Evolutionary conservation across 2,113 vertebrate species (phyloP).

Genomic region (Gnathonemus echidnorhynchus): DNA sequence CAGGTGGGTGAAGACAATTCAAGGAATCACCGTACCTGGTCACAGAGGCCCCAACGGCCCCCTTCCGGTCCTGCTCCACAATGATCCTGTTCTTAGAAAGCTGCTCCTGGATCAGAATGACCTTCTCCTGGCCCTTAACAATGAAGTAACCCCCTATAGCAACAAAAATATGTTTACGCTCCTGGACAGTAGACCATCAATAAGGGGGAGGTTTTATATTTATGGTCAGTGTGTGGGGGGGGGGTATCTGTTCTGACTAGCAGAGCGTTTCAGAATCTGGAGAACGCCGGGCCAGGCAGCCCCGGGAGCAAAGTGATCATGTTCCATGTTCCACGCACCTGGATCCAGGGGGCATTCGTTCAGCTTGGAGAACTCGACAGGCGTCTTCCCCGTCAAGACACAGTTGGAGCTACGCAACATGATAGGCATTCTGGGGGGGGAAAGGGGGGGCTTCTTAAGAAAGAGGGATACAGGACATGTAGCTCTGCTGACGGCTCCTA

Average conservation of each 20-base stretch:
- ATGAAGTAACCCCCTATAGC: slow-evolving; percentile 90
- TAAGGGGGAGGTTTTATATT: neutral
- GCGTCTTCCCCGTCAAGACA: slow-evolving; percentile 88
- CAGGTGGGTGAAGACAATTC: neutral
- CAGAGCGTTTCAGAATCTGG: neutral
- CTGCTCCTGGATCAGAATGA: slow-evolving; percentile 97
- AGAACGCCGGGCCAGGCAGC: neutral
- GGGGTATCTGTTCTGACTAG: neutral
- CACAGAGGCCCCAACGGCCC: slow-evolving; percentile 87
- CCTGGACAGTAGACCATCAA: neutral
- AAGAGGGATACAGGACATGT: neutral
- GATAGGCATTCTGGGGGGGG: slow-evolving; percentile 83
- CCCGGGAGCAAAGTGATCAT: neutral
- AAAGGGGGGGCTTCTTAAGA: neutral
- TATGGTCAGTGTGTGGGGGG: neutral
- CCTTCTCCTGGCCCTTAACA: slow-evolving; percentile 96
- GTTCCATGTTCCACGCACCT: slow-evolving; percentile 54
- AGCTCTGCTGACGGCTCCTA: neutral
- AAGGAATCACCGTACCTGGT: slow-evolving; percentile 73
- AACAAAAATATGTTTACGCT: neutral
- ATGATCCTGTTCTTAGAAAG: slow-evolving; percentile 98
- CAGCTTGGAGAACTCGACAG: slow-evolving; percentile 88
- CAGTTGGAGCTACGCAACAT: slow-evolving; percentile 97
- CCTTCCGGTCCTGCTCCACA: slow-evolving; percentile 94
- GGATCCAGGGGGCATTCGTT: slow-evolving; percentile 96